These are phyloP conservation scores for Theristicus caerulescens DNA, from an alignment of 2,113 vertebrate species.

Conservation along the genomic window DNA sequence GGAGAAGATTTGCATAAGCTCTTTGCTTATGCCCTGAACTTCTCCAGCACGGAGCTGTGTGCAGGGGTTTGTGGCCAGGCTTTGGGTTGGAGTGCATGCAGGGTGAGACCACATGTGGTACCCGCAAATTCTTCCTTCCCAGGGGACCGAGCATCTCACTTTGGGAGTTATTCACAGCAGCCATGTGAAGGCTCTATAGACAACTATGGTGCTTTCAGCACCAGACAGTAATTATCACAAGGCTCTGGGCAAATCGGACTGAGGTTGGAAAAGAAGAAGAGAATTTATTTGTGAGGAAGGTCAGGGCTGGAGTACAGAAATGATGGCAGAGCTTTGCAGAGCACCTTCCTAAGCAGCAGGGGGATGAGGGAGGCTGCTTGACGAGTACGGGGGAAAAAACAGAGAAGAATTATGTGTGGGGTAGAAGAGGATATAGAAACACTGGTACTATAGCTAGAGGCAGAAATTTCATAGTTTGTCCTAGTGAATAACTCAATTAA, in stretches of 20 bases:
- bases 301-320: not conserved
- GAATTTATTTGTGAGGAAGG: not conserved
- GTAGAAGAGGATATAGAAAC: not conserved
- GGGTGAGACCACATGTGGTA: not conserved
- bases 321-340: not conserved
- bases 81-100: not conserved
- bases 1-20: constrained; percentile 34
- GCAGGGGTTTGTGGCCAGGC: not conserved
- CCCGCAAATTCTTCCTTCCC: not conserved
- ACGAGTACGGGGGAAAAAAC: rapidly evolving
- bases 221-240: not conserved
- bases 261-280: not conserved
- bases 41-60: not conserved
- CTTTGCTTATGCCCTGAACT: not conserved
- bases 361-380: not conserved
- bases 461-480: not conserved
- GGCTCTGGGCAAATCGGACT: not conserved
- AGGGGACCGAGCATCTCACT: not conserved
- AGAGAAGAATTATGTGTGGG: not conserved
- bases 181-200: not conserved
- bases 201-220: rapidly evolving
- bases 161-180: not conserved
- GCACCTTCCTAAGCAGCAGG: not conserved
- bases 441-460: not conserved
- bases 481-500: constrained; percentile 20